Conservation (phyloP, 2,888 invertebrate species). For the Drosophila recens region DNA sequence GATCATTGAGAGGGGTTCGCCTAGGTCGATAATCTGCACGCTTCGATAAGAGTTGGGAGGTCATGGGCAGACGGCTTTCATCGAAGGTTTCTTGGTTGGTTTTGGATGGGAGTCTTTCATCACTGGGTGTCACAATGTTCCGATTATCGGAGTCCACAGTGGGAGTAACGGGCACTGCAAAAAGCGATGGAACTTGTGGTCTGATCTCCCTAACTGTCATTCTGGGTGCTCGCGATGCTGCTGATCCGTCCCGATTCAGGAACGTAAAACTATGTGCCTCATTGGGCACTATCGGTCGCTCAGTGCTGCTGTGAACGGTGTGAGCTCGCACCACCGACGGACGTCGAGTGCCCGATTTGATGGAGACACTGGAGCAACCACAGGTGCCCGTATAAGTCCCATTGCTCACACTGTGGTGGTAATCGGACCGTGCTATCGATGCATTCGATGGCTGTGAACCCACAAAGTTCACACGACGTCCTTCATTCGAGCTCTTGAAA, state of each 20-base stretch:
- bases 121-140: background rate
- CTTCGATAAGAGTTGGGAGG: slow-evolving; percentile 31
- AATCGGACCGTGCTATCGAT: background rate
- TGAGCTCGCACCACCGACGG: background rate
- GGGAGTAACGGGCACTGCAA: slow-evolving; percentile 25
- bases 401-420: slow-evolving; percentile 1
- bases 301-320: background rate
- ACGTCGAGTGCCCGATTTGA: slow-evolving; percentile 3
- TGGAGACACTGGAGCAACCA: background rate
- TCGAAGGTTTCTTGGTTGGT: slow-evolving; percentile 2
- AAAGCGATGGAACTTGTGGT: slow-evolving; percentile 25
- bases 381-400: slow-evolving; percentile 1
- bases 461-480: slow-evolving; percentile 38
- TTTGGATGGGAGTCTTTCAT: slow-evolving; percentile 6
- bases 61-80: slow-evolving; percentile 24
- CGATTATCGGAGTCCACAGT: rapidly evolving
- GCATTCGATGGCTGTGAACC: background rate
- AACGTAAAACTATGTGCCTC: background rate
- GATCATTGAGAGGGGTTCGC: background rate
- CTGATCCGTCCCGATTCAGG: background rate
- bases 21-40: slow-evolving; percentile 16
- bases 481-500: background rate
- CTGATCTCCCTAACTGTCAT: background rate
- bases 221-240: background rate
- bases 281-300: background rate